A percentile compares a stretch with the other conserved stretches of the same genome.
Conservation (phyloP, 64 coral and sea anemone species). For the Pocillopora damicornis region DNA sequence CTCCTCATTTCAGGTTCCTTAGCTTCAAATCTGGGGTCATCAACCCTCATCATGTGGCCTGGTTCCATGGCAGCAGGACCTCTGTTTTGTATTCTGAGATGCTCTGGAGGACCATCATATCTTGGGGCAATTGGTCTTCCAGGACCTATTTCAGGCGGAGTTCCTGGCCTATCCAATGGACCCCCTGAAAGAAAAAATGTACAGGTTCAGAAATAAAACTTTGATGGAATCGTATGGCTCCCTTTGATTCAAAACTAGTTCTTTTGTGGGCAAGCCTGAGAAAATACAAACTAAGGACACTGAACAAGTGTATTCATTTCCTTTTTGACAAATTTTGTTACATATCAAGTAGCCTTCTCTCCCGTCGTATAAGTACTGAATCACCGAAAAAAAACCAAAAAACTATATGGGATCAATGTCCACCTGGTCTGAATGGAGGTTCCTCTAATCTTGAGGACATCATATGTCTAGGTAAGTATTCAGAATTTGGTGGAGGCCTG, state of each 20-base stretch:
- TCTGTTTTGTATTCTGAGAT: conserved; percentile 9
- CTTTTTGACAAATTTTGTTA: neutral
- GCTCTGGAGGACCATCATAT: conserved; percentile 26
- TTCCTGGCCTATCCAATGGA: conserved; percentile 30
- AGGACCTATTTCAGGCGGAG: neutral
- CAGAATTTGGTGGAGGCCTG: neutral
- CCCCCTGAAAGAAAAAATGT: neutral
- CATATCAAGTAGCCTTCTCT: too few relatives aligned
- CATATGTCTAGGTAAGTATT: neutral
- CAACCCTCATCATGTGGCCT: conserved; percentile 15
- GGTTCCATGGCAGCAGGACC: conserved; percentile 18
- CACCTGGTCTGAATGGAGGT: conserved; percentile 45
- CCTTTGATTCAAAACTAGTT: too few relatives aligned
- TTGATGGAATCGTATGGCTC: neutral
- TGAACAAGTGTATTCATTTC: too few relatives aligned
- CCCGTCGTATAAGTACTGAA: too few relatives aligned
- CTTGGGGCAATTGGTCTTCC: conserved; percentile 37
- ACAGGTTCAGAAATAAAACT: neutral
- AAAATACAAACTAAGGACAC: too few relatives aligned
- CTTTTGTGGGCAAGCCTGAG: too few relatives aligned
- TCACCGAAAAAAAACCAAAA: too few relatives aligned
- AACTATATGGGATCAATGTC: neutral
- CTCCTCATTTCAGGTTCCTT: conserved; percentile 12
- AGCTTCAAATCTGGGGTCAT: conserved; percentile 5
- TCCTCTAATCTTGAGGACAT: neutral